phyloP scores from a whole-genome alignment of 2,797 vertebrate species.

The Garrulus glandarius region DNA sequence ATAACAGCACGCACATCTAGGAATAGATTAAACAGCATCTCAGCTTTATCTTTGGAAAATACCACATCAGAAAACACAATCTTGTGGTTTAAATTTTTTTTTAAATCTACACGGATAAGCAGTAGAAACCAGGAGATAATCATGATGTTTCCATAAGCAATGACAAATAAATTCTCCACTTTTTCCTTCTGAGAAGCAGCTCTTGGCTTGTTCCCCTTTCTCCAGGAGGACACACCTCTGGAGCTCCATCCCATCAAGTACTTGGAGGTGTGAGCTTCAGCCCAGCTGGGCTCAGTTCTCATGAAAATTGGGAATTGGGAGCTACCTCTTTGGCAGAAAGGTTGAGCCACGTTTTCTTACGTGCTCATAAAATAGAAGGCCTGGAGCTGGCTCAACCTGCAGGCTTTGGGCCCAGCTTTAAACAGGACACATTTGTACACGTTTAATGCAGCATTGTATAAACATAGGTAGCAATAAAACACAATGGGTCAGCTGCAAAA shows the following conservation, averaged over 20 bases:
- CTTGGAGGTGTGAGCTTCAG: neutral
- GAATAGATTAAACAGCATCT: neutral
- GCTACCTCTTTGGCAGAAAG: neutral
- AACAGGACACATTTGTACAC: fast-evolving
- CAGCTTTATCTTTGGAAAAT: neutral
- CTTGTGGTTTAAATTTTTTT: neutral
- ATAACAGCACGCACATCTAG: neutral
- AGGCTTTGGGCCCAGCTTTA: neutral
- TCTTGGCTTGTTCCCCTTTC: neutral
- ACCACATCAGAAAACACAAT: neutral
- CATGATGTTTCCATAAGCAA: neutral
- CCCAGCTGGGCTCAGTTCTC: neutral
- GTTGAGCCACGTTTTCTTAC: fast-evolving
- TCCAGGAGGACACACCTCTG: neutral
- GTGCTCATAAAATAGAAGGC: neutral
- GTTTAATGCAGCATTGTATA: fast-evolving
- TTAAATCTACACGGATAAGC: neutral
- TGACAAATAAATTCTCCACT: neutral
- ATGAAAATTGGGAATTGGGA: neutral
- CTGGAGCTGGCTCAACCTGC: neutral
- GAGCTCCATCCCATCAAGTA: neutral
- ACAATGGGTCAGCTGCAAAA: neutral
- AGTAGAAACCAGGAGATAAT: neutral
- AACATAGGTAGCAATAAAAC: fast-evolving
- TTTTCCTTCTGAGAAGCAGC: neutral